phyloP scores from a whole-genome alignment of 2,113 vertebrate genomes.

The Ranitomeya imitator region DNA sequence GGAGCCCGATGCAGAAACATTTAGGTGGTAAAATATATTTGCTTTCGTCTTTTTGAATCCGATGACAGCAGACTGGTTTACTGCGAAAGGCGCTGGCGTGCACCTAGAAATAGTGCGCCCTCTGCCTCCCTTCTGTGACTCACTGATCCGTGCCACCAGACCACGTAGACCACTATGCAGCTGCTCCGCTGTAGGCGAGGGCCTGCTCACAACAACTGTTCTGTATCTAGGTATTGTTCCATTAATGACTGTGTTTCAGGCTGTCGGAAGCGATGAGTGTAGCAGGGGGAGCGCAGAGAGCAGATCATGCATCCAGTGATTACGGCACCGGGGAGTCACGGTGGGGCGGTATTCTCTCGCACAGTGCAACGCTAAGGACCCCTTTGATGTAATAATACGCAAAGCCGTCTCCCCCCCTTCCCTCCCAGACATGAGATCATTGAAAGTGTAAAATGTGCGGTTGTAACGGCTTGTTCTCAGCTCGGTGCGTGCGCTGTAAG shows the following conservation, averaged over 20 bases:
- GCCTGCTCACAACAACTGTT: not conserved
- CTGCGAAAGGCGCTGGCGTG: not conserved
- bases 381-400: slow-evolving; percentile 12
- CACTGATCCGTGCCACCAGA: not conserved
- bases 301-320: not conserved
- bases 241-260: slow-evolving; percentile 24
- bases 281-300: not conserved
- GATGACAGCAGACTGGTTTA: not conserved
- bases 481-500: not conserved
- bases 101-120: not conserved
- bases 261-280: not conserved
- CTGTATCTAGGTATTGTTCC: slow-evolving; percentile 24
- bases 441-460: not conserved
- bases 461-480: not conserved
- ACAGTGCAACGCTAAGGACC: not conserved
- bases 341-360: slow-evolving; percentile 13
- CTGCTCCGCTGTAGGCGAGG: not conserved
- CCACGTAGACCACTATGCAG: not conserved
- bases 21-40: not conserved
- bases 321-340: slow-evolving; percentile 7
- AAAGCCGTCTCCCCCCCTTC: not conserved
- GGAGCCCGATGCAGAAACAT: not conserved
- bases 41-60: not conserved
- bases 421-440: not conserved
- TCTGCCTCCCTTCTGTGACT: not conserved